A percentile compares a stretch with the other conserved stretches of the same genome.
Evolutionary conservation across 2,888 invertebrate genomes (phyloP).

Genomic region (Pseudoips prasinana): DNA sequence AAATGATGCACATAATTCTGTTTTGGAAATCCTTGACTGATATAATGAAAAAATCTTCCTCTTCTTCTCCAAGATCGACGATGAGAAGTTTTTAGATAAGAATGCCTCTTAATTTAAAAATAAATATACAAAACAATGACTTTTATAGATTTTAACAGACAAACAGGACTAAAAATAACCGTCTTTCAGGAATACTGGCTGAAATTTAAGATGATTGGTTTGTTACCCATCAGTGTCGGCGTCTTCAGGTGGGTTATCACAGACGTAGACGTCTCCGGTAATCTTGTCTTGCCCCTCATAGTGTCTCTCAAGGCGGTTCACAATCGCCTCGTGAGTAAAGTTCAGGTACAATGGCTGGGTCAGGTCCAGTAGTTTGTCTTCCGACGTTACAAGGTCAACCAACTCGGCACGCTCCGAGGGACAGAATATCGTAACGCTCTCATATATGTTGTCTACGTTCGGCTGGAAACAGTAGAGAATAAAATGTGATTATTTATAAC

Average conservation of each 20-base stretch:
- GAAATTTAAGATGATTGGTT: too few species aligned
- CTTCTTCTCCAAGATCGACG: too few species aligned
- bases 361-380: conserved; percentile 91
- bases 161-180: too few species aligned
- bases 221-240: conserved; percentile 83
- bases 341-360: conserved; percentile 91
- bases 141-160: too few species aligned
- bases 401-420: conserved; percentile 88
- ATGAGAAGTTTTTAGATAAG: too few species aligned
- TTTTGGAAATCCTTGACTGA: too few species aligned
- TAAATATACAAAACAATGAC: too few species aligned
- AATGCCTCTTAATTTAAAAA: too few species aligned
- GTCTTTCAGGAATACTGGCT: too few species aligned
- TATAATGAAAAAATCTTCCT: too few species aligned
- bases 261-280: conserved; percentile 90
- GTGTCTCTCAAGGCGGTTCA: conserved; percentile 85
- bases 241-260: conserved; percentile 84
- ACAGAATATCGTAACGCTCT: conserved; percentile 93
- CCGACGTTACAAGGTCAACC: conserved; percentile 87
- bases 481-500: not conserved
- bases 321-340: conserved; percentile 91
- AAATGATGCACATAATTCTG: too few species aligned
- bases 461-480: conserved; percentile 78
- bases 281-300: conserved; percentile 89
- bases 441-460: conserved; percentile 87